Percentiles rank a stretch among this genome's conserved stretches.
Conservation (phyloP, 2,888 invertebrate genomes). For the Tineola bisselliella region DNA sequence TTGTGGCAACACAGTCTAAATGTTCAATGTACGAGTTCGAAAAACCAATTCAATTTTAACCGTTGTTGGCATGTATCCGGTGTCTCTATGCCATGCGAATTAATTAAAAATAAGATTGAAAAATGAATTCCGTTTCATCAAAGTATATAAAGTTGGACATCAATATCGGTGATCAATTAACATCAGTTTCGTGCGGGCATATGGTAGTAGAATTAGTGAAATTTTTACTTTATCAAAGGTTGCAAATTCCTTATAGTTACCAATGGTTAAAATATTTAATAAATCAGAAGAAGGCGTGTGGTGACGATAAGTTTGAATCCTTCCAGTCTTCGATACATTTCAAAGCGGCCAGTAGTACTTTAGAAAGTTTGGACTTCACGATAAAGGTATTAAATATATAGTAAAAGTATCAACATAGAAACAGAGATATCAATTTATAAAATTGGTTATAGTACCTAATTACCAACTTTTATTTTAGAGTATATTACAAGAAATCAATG, state of each 20-base stretch:
- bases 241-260: slow-evolving; percentile 63
- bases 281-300: slow-evolving; percentile 36
- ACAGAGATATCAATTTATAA: too few species aligned
- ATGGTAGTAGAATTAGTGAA: slow-evolving; percentile 67
- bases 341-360: slow-evolving; percentile 43
- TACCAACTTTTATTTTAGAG: slow-evolving; percentile 30
- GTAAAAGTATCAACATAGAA: too few species aligned
- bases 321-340: slow-evolving; percentile 54
- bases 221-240: slow-evolving; percentile 65
- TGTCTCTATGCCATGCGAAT: too few species aligned
- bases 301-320: slow-evolving; percentile 31
- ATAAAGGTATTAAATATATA: slow-evolving; percentile 37
- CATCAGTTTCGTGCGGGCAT: slow-evolving; percentile 65
- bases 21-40: too few species aligned
- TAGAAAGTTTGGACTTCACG: slow-evolving; percentile 54
- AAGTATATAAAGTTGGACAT: slow-evolving; percentile 35
- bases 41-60: too few species aligned
- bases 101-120: neutral
- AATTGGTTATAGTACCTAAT: too few species aligned
- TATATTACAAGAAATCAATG: slow-evolving; percentile 46
- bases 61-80: too few species aligned
- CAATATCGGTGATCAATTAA: slow-evolving; percentile 60
- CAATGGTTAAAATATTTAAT: slow-evolving; percentile 59
- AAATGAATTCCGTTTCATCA: slow-evolving; percentile 13
- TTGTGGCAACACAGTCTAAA: too few species aligned